Percentiles rank a stretch among this genome's conserved stretches.
These are phyloP conservation scores for Eira barbara DNA, from an alignment of 2,113 vertebrate species.

Conservation along the genomic window DNA sequence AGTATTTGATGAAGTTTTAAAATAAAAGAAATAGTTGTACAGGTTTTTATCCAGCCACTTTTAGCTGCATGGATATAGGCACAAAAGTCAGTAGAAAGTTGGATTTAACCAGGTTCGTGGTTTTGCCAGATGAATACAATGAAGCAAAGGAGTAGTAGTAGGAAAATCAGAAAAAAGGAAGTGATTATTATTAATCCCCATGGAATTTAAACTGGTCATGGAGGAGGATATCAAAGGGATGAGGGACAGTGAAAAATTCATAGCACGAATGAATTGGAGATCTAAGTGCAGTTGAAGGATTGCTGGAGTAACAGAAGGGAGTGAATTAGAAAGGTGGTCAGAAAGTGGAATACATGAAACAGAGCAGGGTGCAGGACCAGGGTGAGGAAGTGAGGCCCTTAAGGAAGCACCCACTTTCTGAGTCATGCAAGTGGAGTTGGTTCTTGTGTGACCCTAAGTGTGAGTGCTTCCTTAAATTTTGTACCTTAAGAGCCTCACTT, in stretches of 20 bases:
- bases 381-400: background rate
- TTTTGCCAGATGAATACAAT: slow-evolving; percentile 14
- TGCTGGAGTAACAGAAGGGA: background rate
- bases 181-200: background rate
- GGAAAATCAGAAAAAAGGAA: slow-evolving; percentile 10
- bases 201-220: background rate
- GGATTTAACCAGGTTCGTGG: background rate
- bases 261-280: background rate
- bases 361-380: background rate
- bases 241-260: background rate
- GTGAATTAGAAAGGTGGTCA: background rate
- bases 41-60: background rate
- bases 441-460: background rate
- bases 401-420: background rate
- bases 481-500: background rate
- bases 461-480: slow-evolving; percentile 15
- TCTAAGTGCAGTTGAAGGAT: background rate
- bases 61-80: background rate
- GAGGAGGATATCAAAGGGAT: background rate
- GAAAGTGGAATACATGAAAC: background rate
- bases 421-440: background rate
- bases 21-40: background rate
- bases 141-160: background rate
- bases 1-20: slow-evolving; percentile 18
- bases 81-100: slow-evolving; percentile 40